Evolutionary conservation across 2,797 vertebrate genomes (phyloP), one percentile per base, ranked within the genome.

Genomic region (Aldrovandia affinis): DNA sequence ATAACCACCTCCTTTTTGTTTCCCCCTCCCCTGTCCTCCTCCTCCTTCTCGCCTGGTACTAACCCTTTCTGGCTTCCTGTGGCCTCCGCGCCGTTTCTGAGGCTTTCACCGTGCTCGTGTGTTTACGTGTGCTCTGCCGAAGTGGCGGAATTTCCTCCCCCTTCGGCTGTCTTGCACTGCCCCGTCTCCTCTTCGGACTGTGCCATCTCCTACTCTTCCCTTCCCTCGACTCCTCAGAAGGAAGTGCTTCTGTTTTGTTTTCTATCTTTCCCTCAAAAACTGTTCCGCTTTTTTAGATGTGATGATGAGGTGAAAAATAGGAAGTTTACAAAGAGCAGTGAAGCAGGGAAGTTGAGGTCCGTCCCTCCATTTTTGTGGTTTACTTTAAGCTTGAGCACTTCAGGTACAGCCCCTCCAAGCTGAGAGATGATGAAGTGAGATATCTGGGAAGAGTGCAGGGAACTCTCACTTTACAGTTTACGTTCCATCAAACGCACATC

Each of bases 61-160:
- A 57, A 57, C n/a, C 50, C 81, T 36, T 83, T 63, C 85, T 77
- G 54, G 65, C 80, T 87, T 85, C 63, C 42, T 82, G 75, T 61
- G 47, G n/a, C 68, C 78, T 81, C 25, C 18, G 84, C 22, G 10
- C 33, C 28, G 20, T 59, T 30, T 73, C 80, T 86, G 44, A 79
- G 25, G 50, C 22, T 42, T 73, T 70, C 63, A 25, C 14, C 10
- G 65, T 15, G 1, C 30, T 10, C 84, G 83, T 89, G 39, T 75
- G 82, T 54, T 68, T 85, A 20, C 65, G 42, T 84, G 85, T 59
- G 59, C 18, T 87, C 81, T 39, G 3, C 82, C 42, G 30, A 82
- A 65, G n/a, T 20, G 81, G 78, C 61, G 68, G 73, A 82, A 81
- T 39, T 36, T 50, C 28, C 81, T 77, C 81, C 4, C 10, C 44